A percentile compares a stretch with the other conserved stretches of the same genome.
Conservation (phyloP, 2,888 invertebrate genomes). For the Malacosoma neustria region DNA sequence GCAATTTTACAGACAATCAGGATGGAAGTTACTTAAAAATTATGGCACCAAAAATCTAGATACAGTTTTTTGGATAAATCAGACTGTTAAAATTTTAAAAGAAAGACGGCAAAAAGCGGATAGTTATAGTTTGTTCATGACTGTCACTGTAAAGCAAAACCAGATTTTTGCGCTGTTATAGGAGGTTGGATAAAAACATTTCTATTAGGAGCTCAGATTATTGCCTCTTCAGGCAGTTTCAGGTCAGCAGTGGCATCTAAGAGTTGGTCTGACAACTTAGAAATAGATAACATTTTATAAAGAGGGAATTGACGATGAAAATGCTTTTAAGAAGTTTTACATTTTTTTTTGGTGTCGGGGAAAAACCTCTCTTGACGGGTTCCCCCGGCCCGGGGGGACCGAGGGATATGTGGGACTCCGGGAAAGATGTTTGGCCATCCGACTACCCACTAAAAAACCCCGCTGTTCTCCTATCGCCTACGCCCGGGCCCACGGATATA, state of each 20-base stretch:
- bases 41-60: constrained; percentile 4
- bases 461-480: no score
- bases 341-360: no score
- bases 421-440: no score
- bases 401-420: no score
- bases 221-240: constrained; percentile 10
- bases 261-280: constrained; percentile 10
- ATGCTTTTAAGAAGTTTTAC: constrained; percentile 12
- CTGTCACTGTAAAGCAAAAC: constrained; percentile 1
- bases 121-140: constrained; percentile 4
- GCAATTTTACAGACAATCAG: constrained; percentile 11
- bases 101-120: background rate
- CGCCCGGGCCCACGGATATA: no score
- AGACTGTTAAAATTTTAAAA: background rate
- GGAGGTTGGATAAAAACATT: constrained; percentile 13
- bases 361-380: no score
- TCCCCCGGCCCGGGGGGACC: no score
- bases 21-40: constrained; percentile 7
- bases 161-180: constrained; percentile 10
- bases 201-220: constrained; percentile 11
- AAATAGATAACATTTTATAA: constrained; percentile 11
- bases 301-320: constrained; percentile 12
- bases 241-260: constrained; percentile 14
- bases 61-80: constrained; percentile 7
- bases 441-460: no score